A percentile compares a stretch with the other conserved stretches of the same genome.
These are phyloP conservation scores for Drosophila gunungcola DNA, from an alignment of 1,140 invertebrate species.

Conservation along the genomic window DNA sequence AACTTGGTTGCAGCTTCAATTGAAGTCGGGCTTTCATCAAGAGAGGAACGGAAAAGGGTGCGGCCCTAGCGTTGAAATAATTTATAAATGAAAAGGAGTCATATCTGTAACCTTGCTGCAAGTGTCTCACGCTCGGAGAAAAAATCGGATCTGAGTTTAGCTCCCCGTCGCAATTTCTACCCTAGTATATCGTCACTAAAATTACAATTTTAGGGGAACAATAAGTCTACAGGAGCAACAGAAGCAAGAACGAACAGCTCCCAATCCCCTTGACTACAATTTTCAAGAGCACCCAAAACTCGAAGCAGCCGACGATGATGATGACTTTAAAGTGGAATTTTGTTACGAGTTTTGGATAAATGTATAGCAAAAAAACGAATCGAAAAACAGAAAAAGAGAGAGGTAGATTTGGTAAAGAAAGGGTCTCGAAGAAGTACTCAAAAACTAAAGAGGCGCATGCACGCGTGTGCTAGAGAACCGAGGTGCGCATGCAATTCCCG, in stretches of 20 bases:
- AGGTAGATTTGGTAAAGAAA: background rate
- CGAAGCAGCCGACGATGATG: constrained; percentile 18
- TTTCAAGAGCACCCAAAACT: constrained; percentile 15
- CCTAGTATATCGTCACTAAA: background rate
- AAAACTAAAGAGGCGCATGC: constrained; percentile 42
- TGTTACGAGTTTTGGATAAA: constrained; percentile 65
- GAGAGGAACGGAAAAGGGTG: background rate
- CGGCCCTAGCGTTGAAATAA: constrained; percentile 29
- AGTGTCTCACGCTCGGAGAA: constrained; percentile 7
- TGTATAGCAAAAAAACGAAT: constrained; percentile 41
- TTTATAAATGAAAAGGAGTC: constrained; percentile 14
- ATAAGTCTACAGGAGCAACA: background rate
- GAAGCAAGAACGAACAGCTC: background rate
- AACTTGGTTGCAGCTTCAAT: constrained; percentile 19
- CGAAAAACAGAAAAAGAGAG: background rate
- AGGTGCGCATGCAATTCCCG: constrained; percentile 34
- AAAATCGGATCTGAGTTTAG: constrained; percentile 8
- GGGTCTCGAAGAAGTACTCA: constrained; percentile 8
- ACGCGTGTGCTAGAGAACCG: constrained; percentile 18
- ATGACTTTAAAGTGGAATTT: constrained; percentile 58
- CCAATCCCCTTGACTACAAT: background rate
- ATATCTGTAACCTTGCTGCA: constrained; percentile 20
- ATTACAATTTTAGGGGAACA: background rate
- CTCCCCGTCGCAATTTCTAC: background rate
- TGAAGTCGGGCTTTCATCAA: background rate